Evolutionary conservation across 2,797 vertebrate genomes (phyloP).

Genomic region (Falco biarmicus): DNA sequence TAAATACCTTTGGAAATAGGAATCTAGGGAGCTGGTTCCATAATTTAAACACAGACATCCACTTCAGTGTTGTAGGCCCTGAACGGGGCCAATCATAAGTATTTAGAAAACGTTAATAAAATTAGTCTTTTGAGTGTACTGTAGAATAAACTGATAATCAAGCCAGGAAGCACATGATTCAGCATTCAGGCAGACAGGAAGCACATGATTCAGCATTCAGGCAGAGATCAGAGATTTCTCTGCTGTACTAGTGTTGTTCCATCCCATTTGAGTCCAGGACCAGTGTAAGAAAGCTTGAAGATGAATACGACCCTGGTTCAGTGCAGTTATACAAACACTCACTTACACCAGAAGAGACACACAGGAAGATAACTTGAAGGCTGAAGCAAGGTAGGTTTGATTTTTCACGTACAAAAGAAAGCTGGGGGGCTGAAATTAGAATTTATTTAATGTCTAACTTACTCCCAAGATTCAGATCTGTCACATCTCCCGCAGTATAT

Average conservation of each 20-base stretch:
- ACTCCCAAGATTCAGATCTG: background rate
- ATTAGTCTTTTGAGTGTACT: background rate
- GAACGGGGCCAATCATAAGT: background rate
- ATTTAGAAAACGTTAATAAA: background rate
- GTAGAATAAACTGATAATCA: background rate
- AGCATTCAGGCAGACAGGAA: background rate
- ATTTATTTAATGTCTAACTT: background rate
- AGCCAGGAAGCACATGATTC: background rate
- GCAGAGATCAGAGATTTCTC: background rate
- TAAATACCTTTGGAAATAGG: background rate
- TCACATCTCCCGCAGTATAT: background rate
- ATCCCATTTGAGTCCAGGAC: background rate
- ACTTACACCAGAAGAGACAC: background rate
- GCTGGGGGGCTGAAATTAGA: background rate
- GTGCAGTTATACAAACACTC: background rate
- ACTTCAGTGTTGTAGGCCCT: background rate
- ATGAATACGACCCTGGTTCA: background rate
- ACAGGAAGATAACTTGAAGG: background rate
- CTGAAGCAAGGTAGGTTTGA: background rate
- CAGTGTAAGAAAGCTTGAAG: background rate
- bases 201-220: background rate
- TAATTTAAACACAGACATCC: background rate
- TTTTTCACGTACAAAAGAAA: slow-evolving; percentile 10
- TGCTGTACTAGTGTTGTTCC: background rate
- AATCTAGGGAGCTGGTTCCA: background rate